A percentile compares a stretch with the other conserved stretches of the same genome.
Evolutionary conservation across 2,888 invertebrate species (phyloP).

Genomic region (Harpalus rubripes): DNA sequence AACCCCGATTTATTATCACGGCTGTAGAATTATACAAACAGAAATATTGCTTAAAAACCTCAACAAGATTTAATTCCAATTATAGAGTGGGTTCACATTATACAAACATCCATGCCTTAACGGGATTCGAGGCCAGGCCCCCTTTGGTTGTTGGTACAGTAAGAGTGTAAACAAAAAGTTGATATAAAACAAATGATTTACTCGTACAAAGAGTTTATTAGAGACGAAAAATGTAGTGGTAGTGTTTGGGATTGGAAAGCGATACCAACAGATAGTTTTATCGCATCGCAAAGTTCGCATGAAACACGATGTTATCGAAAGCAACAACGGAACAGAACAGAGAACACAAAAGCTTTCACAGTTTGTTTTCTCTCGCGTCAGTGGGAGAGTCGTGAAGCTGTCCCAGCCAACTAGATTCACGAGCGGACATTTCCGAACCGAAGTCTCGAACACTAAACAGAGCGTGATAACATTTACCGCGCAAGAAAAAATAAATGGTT

Average conservation of each 20-base stretch:
- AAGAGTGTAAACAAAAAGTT: not conserved
- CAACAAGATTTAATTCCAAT: no score
- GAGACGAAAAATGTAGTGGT: not conserved
- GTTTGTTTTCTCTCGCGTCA: slow-evolving; percentile 52
- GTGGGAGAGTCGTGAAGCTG: slow-evolving; percentile 22
- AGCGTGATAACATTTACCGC: slow-evolving; percentile 55
- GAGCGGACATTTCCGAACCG: slow-evolving; percentile 50
- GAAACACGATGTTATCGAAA: slow-evolving; percentile 51
- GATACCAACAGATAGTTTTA: slow-evolving; percentile 37
- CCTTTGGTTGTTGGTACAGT: no score
- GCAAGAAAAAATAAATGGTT: slow-evolving; percentile 63
- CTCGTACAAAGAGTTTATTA: not conserved
- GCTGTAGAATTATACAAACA: no score
- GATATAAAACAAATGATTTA: not conserved
- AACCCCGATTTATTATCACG: no score
- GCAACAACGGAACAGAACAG: slow-evolving; percentile 16
- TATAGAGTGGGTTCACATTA: no score
- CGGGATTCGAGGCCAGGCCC: no score
- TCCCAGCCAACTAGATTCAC: slow-evolving; percentile 55
- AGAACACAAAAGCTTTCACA: slow-evolving; percentile 45
- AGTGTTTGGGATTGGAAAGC: not conserved
- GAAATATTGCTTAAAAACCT: no score
- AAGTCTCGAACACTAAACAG: slow-evolving; percentile 31
- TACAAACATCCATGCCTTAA: no score
- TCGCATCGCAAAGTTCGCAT: slow-evolving; percentile 34